These are phyloP conservation scores for Baryphthengus martii DNA, from an alignment of 2,113 vertebrate genomes.

Conservation along the genomic window DNA sequence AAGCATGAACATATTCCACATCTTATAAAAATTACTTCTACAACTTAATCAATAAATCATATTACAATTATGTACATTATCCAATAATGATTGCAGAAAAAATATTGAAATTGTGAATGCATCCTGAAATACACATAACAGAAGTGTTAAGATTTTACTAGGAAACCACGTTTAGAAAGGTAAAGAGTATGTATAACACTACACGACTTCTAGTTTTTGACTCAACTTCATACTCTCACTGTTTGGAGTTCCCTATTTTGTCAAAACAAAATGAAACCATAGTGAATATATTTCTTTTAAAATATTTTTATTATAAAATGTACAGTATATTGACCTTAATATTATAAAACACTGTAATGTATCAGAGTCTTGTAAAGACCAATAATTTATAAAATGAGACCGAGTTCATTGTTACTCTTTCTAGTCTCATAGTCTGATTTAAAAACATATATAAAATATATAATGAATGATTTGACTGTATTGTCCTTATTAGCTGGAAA, in stretches of 20 bases:
- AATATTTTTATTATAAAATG: slow-evolving; percentile 79
- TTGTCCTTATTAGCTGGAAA: slow-evolving; percentile 1
- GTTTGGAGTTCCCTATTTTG: not conserved
- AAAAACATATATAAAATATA: slow-evolving; percentile 68
- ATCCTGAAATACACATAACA: not conserved
- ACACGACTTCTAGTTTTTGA: not conserved
- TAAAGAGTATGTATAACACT: not conserved
- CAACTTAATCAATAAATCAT: not conserved
- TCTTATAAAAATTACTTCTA: not conserved
- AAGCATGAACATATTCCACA: not conserved
- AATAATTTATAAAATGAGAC: slow-evolving; percentile 87
- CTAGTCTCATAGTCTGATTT: slow-evolving; percentile 74
- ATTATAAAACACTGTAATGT: slow-evolving; percentile 72
- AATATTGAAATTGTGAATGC: not conserved
- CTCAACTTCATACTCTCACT: not conserved
- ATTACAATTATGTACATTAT: not conserved
- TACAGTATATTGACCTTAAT: slow-evolving; percentile 79
- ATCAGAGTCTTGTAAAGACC: slow-evolving; percentile 82
- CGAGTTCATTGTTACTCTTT: slow-evolving; percentile 29
- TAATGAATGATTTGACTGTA: slow-evolving; percentile 40
- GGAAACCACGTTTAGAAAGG: not conserved
- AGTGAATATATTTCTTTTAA: slow-evolving; percentile 43
- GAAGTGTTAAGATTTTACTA: not conserved
- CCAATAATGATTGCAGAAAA: not conserved
- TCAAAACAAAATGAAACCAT: not conserved